These are phyloP conservation scores for Falco naumanni DNA, from an alignment of 2,797 vertebrate species.

Conservation along the genomic window DNA sequence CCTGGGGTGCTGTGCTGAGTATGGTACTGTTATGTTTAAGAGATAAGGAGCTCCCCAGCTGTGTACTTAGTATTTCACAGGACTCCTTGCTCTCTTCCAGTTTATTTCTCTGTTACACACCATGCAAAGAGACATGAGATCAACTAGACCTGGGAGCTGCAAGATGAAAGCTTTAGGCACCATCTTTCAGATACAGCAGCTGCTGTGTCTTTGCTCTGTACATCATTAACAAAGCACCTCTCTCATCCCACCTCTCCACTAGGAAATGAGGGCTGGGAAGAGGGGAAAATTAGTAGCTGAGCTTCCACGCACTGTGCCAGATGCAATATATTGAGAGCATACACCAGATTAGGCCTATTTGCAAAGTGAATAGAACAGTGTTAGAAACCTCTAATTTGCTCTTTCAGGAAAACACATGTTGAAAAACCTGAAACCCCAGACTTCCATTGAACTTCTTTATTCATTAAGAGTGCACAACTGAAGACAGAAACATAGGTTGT, in stretches of 20 bases:
- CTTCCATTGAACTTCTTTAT: not conserved
- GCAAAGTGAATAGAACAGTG: not conserved
- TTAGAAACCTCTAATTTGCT: not conserved
- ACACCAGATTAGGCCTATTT: not conserved
- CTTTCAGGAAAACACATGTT: not conserved
- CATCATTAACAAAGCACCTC: not conserved
- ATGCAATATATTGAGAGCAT: not conserved
- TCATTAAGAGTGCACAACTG: not conserved
- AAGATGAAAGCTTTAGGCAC: rapidly evolving
- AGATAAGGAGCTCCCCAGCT: not conserved
- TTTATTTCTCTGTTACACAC: not conserved
- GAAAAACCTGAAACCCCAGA: not conserved
- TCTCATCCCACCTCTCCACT: not conserved
- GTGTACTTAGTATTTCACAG: not conserved
- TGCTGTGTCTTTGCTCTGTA: not conserved
- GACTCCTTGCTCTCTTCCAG: not conserved
- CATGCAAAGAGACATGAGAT: not conserved
- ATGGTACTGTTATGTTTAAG: not conserved
- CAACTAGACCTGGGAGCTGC: not conserved
- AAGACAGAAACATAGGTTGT: not conserved
- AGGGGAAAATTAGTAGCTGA: not conserved
- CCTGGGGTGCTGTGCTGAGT: not conserved
- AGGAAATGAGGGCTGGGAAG: not conserved
- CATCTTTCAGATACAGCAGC: not conserved
- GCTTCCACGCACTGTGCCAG: not conserved